Evolutionary conservation across 1,140 invertebrate genomes (phyloP), one percentile per base, ranked within the genome.

Genomic region (Rhagoletis pomonella): DNA sequence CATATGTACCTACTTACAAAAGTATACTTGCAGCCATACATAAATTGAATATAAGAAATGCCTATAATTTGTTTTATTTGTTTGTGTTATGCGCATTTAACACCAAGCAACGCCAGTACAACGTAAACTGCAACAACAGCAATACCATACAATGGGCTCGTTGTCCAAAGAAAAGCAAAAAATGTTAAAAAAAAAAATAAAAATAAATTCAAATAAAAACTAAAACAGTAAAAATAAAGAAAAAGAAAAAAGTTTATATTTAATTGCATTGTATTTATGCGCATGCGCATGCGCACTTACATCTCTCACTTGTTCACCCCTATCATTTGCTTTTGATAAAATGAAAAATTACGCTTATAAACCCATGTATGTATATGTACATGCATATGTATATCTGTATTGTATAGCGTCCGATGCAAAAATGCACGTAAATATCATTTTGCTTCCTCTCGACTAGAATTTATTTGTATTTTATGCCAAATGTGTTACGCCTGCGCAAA

Each of bases 231-330:
- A 62, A 62, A 17, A 62, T 62, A 62, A 7, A 1, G 17, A 62
- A 14, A 62, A 62, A 62, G 14, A 47, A 17, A 77, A 55, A 55
- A 55, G 47, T 19, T 47, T 17, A 55, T 81, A 81, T 81, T 81
- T 81, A 81, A 81, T 81, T 81, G 73, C 73, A 81, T 81, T 81
- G 73, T 81, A 81, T 81, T 81, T 81, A 81, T 81, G 73, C 73
- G 73, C 73, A 81, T 81, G 73, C 73, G 73, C 73, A 81, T 55
- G 73, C 73, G 73, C 17, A 17, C 47, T 81, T 47, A 81, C 73
- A 81, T 1, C n/a, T 10, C 17, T 1, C 55, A 10, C n/a, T 12
- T 7, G n/a, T 81, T 81, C 47, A 81, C 73, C 73, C 73, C 73
- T 55, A 81, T 81, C 73, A 81, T 55, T 9, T 81, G 9, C 73